phyloP scores from a whole-genome alignment of 2,888 invertebrate species.

The Chymomyza amoena region DNA sequence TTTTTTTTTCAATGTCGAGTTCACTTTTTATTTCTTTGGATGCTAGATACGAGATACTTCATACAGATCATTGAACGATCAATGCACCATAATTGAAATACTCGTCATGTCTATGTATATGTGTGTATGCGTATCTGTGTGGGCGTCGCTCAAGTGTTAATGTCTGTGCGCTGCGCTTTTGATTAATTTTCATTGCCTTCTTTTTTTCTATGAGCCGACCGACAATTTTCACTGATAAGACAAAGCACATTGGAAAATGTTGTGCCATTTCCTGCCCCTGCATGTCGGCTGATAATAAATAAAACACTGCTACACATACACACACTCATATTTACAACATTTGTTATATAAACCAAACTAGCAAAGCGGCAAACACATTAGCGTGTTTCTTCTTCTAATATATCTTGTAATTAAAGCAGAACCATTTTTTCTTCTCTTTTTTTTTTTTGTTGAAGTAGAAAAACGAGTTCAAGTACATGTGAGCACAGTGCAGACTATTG shows the following conservation, averaged over 20 bases:
- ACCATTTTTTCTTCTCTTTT: background rate
- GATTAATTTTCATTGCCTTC: slow-evolving; percentile 53
- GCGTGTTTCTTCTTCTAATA: background rate
- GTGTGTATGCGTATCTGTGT: slow-evolving; percentile 3
- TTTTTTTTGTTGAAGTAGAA: slow-evolving; percentile 1
- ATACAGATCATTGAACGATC: slow-evolving; percentile 69
- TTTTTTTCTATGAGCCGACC: slow-evolving; percentile 3
- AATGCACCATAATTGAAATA: slow-evolving; percentile 52
- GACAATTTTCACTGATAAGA: slow-evolving; percentile 50
- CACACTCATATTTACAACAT: background rate
- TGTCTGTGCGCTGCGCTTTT: slow-evolving; percentile 62
- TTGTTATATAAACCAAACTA: slow-evolving; percentile 25
- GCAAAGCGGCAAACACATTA: slow-evolving; percentile 6
- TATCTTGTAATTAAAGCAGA: background rate
- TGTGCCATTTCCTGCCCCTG: slow-evolving; percentile 61
- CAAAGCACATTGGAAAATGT: slow-evolving; percentile 3
- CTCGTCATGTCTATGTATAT: slow-evolving; percentile 9
- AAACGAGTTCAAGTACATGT: slow-evolving; percentile 53
- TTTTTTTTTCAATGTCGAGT: slow-evolving; percentile 66
- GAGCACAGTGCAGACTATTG: background rate
- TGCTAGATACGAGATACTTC: slow-evolving; percentile 46
- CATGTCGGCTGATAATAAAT: slow-evolving; percentile 61
- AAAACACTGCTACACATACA: slow-evolving; percentile 15
- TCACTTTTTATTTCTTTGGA: slow-evolving; percentile 57
- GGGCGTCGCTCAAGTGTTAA: slow-evolving; percentile 52